Conservation (phyloP, 2,888 invertebrate species). For the Melipona bicolor region DNA sequence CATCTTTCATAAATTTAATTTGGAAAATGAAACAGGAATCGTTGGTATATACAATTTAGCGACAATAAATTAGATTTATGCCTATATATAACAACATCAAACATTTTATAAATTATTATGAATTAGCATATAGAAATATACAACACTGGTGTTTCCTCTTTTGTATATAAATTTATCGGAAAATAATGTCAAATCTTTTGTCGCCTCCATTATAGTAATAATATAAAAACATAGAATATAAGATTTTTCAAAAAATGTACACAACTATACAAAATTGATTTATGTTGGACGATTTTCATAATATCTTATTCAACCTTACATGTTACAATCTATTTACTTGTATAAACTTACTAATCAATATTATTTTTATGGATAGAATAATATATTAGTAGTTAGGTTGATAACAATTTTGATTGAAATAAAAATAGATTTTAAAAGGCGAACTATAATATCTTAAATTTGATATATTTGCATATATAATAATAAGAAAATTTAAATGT, state of each 20-base stretch:
- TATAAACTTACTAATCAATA: neutral
- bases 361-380: constrained; percentile 6
- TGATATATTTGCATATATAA: constrained; percentile 4
- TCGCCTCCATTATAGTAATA: constrained; percentile 12
- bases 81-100: constrained; percentile 34
- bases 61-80: constrained; percentile 25
- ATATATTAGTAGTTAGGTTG: neutral
- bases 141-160: constrained; percentile 34
- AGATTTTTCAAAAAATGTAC: constrained; percentile 25
- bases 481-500: neutral
- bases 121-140: constrained; percentile 41
- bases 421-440: neutral
- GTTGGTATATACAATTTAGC: constrained; percentile 24
- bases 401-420: neutral
- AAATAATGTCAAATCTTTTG: constrained; percentile 45
- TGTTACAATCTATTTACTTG: neutral
- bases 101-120: constrained; percentile 33
- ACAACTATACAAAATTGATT: constrained; percentile 30
- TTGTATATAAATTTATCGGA: constrained; percentile 50
- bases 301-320: neutral
- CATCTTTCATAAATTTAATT: neutral
- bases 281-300: constrained; percentile 25
- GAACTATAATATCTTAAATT: neutral
- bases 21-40: neutral
- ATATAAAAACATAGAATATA: constrained; percentile 47